Percentiles rank a stretch among this genome's conserved stretches.
These are phyloP conservation scores for Lasioglossum zephyrum DNA, from an alignment of 2,888 invertebrate species.

Conservation along the genomic window DNA sequence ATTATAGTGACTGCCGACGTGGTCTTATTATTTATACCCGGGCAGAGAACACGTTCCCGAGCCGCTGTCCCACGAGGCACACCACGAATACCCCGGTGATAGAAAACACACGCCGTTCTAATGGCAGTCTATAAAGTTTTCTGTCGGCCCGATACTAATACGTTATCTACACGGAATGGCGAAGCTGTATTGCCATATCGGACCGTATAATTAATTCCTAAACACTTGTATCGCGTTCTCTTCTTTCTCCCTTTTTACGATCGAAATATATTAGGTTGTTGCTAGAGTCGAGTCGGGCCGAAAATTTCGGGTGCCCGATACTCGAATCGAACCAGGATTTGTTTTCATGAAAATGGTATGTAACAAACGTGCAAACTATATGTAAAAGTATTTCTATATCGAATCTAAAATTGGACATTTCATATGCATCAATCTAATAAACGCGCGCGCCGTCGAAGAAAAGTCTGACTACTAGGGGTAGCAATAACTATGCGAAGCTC, in stretches of 20 bases:
- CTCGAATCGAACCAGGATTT: background rate
- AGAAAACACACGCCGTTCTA: conserved; percentile 55
- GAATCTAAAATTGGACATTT: background rate
- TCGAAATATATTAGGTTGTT: conserved; percentile 12
- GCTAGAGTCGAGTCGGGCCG: background rate
- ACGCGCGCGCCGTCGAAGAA: conserved; percentile 28
- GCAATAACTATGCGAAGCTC: conserved; percentile 14
- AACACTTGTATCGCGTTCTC: conserved; percentile 33
- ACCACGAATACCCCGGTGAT: conserved; percentile 58
- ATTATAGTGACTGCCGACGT: conserved; percentile 77
- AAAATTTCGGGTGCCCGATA: too few relatives aligned
- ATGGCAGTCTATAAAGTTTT: conserved; percentile 68
- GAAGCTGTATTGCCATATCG: conserved; percentile 34
- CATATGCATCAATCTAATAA: background rate
- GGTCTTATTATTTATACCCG: conserved; percentile 76
- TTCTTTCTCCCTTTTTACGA: conserved; percentile 27
- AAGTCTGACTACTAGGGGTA: background rate
- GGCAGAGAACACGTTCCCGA: conserved; percentile 59
- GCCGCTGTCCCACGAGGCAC: conserved; percentile 45
- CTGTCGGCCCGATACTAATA: conserved; percentile 64
- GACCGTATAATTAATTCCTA: conserved; percentile 60
- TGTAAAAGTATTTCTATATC: background rate
- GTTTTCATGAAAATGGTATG: background rate
- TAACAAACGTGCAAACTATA: background rate
- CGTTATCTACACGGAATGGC: conserved; percentile 64